phyloP scores from a whole-genome alignment of 2,888 invertebrate species.

The Ophion ventricosus region DNA sequence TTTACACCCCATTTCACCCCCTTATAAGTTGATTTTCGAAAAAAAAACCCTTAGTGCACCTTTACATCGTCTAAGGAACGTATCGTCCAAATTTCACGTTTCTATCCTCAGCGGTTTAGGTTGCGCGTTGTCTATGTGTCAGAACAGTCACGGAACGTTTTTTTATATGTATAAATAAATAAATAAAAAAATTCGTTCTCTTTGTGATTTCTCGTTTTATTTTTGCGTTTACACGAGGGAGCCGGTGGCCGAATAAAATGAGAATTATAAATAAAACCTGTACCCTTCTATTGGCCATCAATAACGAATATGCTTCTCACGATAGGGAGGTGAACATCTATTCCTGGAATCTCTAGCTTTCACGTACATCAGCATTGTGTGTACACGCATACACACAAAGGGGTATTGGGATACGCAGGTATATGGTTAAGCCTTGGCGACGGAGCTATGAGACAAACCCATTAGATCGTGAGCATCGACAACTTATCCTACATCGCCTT shows the following conservation, averaged over 20 bases:
- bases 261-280: conserved; percentile 10
- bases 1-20: no score
- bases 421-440: conserved; percentile 24
- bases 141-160: no score
- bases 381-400: not conserved
- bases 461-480: conserved; percentile 49
- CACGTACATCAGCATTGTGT: conserved; percentile 2
- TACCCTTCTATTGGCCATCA: conserved; percentile 46
- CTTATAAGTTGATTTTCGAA: no score
- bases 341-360: conserved; percentile 51
- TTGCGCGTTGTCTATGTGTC: no score
- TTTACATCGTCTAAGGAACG: no score
- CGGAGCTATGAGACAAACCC: conserved; percentile 28
- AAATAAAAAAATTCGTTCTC: not conserved
- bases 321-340: conserved; percentile 45
- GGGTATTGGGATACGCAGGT: not conserved
- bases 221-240: not conserved
- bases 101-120: no score
- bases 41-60: no score
- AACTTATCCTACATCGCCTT: conserved; percentile 40
- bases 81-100: no score
- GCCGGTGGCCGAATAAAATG: conserved; percentile 15
- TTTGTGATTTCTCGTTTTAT: not conserved
- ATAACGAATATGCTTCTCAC: conserved; percentile 25
- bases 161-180: no score